Percentiles rank a stretch among this genome's conserved stretches.
Evolutionary conservation across 2,113 vertebrate genomes (phyloP).

Genomic region (human (Homo sapiens)): DNA sequence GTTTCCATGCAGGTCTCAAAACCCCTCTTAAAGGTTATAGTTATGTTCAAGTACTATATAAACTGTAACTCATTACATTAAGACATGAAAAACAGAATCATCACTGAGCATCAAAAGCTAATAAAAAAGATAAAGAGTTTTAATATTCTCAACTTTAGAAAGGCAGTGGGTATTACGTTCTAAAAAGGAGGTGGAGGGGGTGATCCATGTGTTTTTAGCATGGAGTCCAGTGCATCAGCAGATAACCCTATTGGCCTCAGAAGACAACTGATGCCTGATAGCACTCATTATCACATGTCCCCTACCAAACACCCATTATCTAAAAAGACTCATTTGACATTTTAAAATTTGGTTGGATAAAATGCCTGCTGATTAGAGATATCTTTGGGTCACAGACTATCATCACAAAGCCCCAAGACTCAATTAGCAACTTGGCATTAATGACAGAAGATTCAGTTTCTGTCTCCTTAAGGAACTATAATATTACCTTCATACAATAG

Average conservation of each 20-base stretch:
- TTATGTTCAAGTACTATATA: constrained; percentile 40
- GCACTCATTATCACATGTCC: neutral
- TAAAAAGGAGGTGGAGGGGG: neutral
- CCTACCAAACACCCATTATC: neutral
- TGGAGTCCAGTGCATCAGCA: neutral
- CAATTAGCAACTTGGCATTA: neutral
- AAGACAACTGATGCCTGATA: neutral
- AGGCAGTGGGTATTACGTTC: neutral
- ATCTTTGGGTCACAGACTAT: neutral
- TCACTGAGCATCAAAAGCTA: constrained; percentile 29
- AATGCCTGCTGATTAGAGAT: neutral
- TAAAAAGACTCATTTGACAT: neutral
- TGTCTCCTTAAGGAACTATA: neutral
- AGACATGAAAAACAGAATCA: neutral
- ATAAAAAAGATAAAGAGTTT: neutral
- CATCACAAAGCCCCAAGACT: neutral
- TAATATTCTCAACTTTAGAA: neutral
- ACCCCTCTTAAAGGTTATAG: neutral
- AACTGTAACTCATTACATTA: neutral
- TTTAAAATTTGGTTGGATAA: constrained; percentile 21
- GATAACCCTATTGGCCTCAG: neutral
- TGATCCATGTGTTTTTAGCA: neutral
- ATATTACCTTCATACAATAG: constrained; percentile 40
- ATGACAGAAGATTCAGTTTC: neutral
- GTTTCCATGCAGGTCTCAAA: constrained; percentile 36